Evolutionary conservation across 2,797 vertebrate genomes (phyloP), one percentile per base, ranked within the genome.

Genomic region (Phyllotis vaccarum): DNA sequence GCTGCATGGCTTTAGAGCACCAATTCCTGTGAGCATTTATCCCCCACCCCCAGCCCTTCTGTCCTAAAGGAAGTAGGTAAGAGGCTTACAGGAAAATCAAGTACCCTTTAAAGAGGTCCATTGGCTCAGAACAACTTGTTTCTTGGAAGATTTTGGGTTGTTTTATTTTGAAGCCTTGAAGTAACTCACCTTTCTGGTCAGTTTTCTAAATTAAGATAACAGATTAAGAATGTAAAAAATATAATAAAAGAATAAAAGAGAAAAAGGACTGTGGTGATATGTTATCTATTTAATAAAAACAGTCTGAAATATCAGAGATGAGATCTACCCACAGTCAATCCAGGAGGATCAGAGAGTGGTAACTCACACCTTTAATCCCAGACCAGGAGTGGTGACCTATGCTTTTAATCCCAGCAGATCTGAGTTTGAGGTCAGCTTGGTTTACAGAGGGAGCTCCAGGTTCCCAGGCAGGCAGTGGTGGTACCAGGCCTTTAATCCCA

Each of bases 1-100:
- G 91, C 97, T 98, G 97, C 97, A 90, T 37, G 52, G 88, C 91
- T 95, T 89, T 97, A 54, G 86, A 96, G 93, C 97, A 96, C 97
- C 91, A 88, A 80, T 96, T 96, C 91, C 94, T 96, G 81, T 89
- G 96, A 98, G 98, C 97, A 90, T 95, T 98, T 97, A 83, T 93
- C 94, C 78, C 64, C 43, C 11, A 37, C 11, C 64, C 82, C 43
- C n/a, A 43, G 22, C 89, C 52, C 75, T 96, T 96, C 79, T 97
- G 90, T 72, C 86, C 95, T 91, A 95, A 80, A 98, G 95, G 19
- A 54, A 97, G 90, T 82, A 93, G 96, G 95, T 93, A 75, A 96
- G 88, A 14, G 86, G 66, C 76, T 92, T 87, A 64, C n/a, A 89
- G 88, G 89, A 93, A 85, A 95, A 90, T 9, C 66, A 66, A 22